Percentiles rank a stretch among this genome's conserved stretches.
These are phyloP conservation scores for Camponotus fellah DNA, from an alignment of 2,888 invertebrate species.

Conservation along the genomic window DNA sequence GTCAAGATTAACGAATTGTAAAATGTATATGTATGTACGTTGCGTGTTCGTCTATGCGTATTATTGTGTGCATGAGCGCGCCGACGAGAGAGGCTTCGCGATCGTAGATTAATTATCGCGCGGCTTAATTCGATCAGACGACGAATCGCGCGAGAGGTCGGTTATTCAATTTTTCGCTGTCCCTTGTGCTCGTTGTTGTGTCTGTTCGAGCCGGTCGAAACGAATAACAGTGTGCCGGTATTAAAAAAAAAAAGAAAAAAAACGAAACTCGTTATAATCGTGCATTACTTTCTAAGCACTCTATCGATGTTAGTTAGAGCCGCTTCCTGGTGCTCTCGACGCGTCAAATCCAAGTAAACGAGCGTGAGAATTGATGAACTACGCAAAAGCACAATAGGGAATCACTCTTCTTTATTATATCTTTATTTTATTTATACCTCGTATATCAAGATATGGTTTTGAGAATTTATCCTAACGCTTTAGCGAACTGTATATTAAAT, in stretches of 20 bases:
- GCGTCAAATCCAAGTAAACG: constrained; percentile 15
- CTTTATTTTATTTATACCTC: no score
- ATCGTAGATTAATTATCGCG: constrained; percentile 41
- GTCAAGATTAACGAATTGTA: constrained; percentile 46
- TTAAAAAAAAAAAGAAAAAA: not conserved
- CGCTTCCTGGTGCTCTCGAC: constrained; percentile 42
- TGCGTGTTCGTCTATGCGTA: constrained; percentile 53
- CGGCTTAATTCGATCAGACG: constrained; percentile 45
- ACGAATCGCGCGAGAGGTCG: constrained; percentile 37
- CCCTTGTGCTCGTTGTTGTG: constrained; percentile 37
- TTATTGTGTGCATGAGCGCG: constrained; percentile 42
- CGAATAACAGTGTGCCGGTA: constrained; percentile 9
- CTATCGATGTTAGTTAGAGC: constrained; percentile 42
- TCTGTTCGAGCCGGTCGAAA: constrained; percentile 13
- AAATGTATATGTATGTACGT: constrained; percentile 52
- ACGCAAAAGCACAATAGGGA: not conserved
- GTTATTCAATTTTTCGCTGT: constrained; percentile 21
- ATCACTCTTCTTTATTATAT: not conserved
- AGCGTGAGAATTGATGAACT: not conserved
- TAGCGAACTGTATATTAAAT: not conserved
- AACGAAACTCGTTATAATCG: constrained; percentile 35
- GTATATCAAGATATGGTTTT: not conserved
- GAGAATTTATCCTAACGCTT: not conserved
- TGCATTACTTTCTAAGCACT: constrained; percentile 45
- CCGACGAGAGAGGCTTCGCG: constrained; percentile 50